Evolutionary conservation across 92 coral and sea anemone genomes (phyloP), one percentile per base, ranked within the genome.

Genomic region (Epizoanthus rinbou): DNA sequence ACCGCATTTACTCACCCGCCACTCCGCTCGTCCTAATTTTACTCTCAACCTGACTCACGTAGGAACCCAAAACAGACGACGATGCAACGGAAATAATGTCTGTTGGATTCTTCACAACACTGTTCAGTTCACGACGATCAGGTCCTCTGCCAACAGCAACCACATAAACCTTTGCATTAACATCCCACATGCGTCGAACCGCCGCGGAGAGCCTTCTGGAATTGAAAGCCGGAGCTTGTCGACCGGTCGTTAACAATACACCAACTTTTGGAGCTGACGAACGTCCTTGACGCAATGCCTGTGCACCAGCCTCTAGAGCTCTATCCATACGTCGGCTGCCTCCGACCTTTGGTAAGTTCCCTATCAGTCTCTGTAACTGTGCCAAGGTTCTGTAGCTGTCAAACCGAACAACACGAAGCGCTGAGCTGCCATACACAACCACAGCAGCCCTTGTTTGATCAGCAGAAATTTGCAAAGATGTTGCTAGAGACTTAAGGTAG

Each of bases 161-260:
- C 13, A 94, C 93, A 68, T 83, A 74, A n/a, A 91, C 64, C 68
- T 89, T 85, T 57, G 93, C 93, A 43, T 88, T 87, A 18, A 89
- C 41, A 50, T 91, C 90, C 45, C 87, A 79, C 73, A 95, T 73
- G 8, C 88, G 89, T 82, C 88, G 88, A n/a, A 85, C 91, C 53
- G 90, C 92, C 19, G 37, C 75, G 35, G 69, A 80, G 63, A 93
- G 57, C 53, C 95, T 93, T 15, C 52, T 64, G 31, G 68, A 75
- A 31, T 90, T 96, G 43, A 88, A 67, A 21, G 88, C 88, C 64
- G 76, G 89, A 15, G 92, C 88, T 79, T 93, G 94, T 70, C 71
- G 73, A 64, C 98, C 98, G 60, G 97, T 92, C 18, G 96, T 91
- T 56, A 95, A 69, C 37, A 95, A 71, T 0, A 95, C 74, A 50